phyloP scores from a whole-genome alignment of 2,113 vertebrate genomes.

The Scortum barcoo region DNA sequence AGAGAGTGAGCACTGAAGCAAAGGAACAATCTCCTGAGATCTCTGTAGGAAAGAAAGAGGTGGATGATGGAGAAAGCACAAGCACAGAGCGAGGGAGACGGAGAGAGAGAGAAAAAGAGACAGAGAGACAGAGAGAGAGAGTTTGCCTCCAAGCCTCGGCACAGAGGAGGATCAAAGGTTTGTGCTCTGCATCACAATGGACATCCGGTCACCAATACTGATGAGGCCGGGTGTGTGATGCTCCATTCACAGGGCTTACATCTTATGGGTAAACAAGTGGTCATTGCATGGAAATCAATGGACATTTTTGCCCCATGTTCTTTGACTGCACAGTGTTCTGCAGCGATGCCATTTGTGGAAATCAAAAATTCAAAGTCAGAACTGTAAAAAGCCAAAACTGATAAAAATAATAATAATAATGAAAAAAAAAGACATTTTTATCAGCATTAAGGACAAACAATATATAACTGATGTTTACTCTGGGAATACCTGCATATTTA shows the following conservation, averaged over 20 bases:
- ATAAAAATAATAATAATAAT: neutral
- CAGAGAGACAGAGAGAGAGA: conserved; percentile 52
- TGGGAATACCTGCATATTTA: neutral
- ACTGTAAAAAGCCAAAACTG: neutral
- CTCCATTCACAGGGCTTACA: conserved; percentile 70
- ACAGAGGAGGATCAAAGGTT: conserved; percentile 83
- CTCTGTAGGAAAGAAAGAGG: conserved; percentile 65
- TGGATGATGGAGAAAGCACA: conserved; percentile 71
- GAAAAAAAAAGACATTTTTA: neutral
- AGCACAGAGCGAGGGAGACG: no score
- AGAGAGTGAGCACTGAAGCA: conserved; percentile 63
- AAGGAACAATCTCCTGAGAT: conserved; percentile 74
- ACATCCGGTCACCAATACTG: conserved; percentile 81
- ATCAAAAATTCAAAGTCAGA: neutral
- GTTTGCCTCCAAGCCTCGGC: conserved; percentile 78
- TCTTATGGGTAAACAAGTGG: conserved; percentile 73
- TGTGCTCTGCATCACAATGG: conserved; percentile 84
- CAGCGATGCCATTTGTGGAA: neutral
- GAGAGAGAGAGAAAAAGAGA: conserved; percentile 35
- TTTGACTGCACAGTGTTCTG: conserved; percentile 12
- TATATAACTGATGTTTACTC: neutral
- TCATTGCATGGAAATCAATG: conserved; percentile 55
- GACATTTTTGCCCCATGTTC: neutral
- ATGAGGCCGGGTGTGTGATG: conserved; percentile 74
- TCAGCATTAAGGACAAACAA: neutral